Base-by-base conservation (phyloP, 2,797 vertebrate genomes). In the Melanogrammus aeglefinus region DNA sequence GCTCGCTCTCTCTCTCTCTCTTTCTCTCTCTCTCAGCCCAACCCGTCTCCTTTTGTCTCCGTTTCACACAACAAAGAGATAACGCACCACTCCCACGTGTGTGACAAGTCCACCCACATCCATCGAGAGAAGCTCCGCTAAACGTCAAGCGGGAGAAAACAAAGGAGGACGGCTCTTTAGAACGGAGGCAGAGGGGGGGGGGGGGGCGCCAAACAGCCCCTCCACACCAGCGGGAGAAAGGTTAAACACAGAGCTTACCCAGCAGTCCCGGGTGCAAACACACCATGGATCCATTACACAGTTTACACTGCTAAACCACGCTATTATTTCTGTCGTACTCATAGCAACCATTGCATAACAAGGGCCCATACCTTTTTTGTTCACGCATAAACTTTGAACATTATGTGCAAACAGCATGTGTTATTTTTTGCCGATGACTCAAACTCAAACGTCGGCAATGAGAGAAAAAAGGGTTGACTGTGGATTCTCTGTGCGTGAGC, bases 21-120 rank as follows among this genome's bases (percentile, higher is more conserved):
- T 41, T 35, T 69, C 66, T 69, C 66, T 38, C 36, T 41, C 57
- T 69, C 66, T 69, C 66, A n/a, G 27, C 92, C 91, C 86, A 38
- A 6, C 36, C 36, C 36, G 36, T 38, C 36, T 38, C 36, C 36
- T 38, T 38, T 38, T 38, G 36, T 38, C 90, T 92, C 84, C 92
- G 81, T 91, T 93, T 93, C 92, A 93, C 92, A 93, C 91, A 91
- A 92, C 90, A 93, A 91, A 93, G 89, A 90, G 90, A 92, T 91
- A 93, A 92, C 92, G 91, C 91, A 87, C 92, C 91, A 38, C 92
- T 93, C 90, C 92, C 91, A 57, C 92, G 93, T 90, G 82, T 88
- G 92, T 89, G 91, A 93, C 90, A 91, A 92, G 91, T 93, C 92
- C 92, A 90, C 92, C 92, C 92, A 92, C 92, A 90, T 92, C 90